Evolutionary conservation across 1,140 invertebrate species (phyloP), one percentile per base, ranked within the genome.

Genomic region (Araneus ventricosus): DNA sequence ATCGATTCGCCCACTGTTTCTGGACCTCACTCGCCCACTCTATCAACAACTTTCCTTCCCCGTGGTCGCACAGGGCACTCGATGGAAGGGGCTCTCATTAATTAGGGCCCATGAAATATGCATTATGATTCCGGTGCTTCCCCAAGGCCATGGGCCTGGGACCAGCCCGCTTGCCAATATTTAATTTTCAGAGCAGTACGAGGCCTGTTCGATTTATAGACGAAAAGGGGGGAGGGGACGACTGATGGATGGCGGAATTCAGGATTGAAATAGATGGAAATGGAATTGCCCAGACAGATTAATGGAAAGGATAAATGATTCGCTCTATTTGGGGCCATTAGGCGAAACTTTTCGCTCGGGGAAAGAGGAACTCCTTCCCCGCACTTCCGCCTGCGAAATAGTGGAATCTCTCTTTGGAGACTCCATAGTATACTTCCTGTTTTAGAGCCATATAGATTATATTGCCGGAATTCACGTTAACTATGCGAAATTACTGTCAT

Each of bases 241-340:
- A 22, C 24, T 70, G 86, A 88, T 67, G 41, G 88, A 79, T 89
- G 88, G 45, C 57, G 57, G 57, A 79, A 30, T 27, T 67, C 39
- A 27, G 37, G 57, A 90, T 59, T 61, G 89, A 84, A 90, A 90
- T 90, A 63, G 67, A 90, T 90, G 88, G 45, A 79, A 79, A 79
- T 84, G 79, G 30, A 90, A 90, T 82, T 80, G 89, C 59, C 30
- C 27, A 45, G 67, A 89, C 70, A 34, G 88, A 89, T 89, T 89
- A 89, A 90, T 90, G 89, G 89, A 39, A 7, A 22, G 34, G 39
- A 82, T 82, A 82, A 82, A 82, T 82, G 80, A 82, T 82, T 82
- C 80, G 80, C 80, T 52, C 80, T 52, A 52, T 82, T 82, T 82
- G 41, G 80, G 39, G 10, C 80, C 80, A 82, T 82, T 82, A 82